Conservation (phyloP, 2,113 vertebrate species). For the Sturnira hondurensis region DNA sequence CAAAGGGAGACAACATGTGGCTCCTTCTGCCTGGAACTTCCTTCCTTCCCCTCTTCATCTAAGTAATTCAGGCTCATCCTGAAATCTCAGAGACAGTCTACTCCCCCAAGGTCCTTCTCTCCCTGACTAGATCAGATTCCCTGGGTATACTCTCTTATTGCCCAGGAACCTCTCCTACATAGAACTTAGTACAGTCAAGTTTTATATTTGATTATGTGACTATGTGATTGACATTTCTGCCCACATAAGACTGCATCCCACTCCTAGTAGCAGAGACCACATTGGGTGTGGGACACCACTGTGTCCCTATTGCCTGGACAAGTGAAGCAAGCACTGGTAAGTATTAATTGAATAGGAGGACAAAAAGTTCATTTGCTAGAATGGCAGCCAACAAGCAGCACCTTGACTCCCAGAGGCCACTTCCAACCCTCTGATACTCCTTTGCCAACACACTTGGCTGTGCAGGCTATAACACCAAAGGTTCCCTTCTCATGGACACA, state of each 20-base stretch:
- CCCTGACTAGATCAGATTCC: neutral
- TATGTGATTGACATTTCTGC: neutral
- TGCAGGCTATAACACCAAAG: neutral
- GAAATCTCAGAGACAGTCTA: neutral
- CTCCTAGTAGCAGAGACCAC: too few relatives aligned
- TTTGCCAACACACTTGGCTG: neutral
- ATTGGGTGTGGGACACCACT: neutral
- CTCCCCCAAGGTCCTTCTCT: neutral
- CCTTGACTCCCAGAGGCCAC: neutral
- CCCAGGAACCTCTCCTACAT: neutral
- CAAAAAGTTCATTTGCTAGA: neutral
- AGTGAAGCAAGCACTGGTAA: neutral
- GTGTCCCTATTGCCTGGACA: neutral
- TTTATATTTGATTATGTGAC: neutral
- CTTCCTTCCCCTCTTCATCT: neutral
- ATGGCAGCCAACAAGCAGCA: neutral
- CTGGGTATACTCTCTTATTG: neutral
- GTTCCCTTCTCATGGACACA: neutral
- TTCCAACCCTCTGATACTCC: neutral
- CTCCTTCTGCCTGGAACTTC: neutral
- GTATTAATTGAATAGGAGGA: neutral
- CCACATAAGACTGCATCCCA: too few relatives aligned
- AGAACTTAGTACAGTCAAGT: neutral
- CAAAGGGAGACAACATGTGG: fast-evolving
- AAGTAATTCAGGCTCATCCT: neutral